phyloP scores from a whole-genome alignment of 2,113 vertebrate species.

The Cairina moschata region DNA sequence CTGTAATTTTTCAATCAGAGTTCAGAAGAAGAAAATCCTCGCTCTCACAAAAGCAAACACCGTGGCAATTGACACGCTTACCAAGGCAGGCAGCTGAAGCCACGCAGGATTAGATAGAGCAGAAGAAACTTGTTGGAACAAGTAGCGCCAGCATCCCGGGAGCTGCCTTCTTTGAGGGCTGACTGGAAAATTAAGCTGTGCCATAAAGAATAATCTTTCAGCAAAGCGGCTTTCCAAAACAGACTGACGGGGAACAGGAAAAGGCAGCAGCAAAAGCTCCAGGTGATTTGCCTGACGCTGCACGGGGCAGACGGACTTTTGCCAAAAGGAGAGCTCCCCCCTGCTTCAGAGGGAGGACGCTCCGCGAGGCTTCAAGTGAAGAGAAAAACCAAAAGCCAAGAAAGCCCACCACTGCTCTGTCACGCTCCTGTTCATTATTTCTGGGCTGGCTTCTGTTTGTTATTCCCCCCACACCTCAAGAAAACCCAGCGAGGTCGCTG shows the following conservation, averaged over 20 bases:
- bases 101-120: background rate
- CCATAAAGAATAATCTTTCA: background rate
- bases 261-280: background rate
- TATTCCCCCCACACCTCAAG: background rate
- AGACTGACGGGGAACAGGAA: background rate
- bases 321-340: background rate
- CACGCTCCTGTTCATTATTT: background rate
- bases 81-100: background rate
- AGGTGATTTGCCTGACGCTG: background rate
- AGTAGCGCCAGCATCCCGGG: background rate
- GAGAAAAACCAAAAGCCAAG: background rate
- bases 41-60: background rate
- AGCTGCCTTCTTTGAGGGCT: background rate
- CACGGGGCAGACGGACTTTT: background rate
- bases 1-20: background rate
- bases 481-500: background rate
- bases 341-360: background rate
- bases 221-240: background rate
- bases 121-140: slow-evolving; percentile 30
- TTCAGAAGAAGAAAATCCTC: background rate
- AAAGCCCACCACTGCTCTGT: background rate
- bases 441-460: background rate
- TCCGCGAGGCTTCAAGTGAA: background rate
- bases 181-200: background rate
- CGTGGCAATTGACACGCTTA: background rate